Percentiles rank a stretch among this genome's conserved stretches.
phyloP scores from a whole-genome alignment of 2,113 vertebrate genomes.

The Picathartes gymnocephalus region DNA sequence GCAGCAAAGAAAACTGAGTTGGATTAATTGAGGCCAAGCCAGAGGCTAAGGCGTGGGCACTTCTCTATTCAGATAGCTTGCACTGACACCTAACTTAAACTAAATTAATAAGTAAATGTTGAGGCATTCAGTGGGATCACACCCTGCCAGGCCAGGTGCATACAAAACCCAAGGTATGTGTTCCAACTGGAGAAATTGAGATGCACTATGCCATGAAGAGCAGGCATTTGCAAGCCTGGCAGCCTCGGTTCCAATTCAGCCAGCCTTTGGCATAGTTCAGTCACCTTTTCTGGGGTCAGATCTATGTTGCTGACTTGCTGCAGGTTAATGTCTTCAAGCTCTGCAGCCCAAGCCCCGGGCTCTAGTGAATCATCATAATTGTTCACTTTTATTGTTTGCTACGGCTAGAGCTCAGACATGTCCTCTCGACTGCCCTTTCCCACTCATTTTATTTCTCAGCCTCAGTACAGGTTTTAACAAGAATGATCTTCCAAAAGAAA shows the following conservation, averaged over 20 bases:
- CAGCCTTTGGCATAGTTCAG: neutral
- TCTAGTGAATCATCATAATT: neutral
- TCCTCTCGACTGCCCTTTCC: neutral
- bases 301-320: neutral
- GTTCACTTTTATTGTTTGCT: neutral
- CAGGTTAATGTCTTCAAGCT: neutral
- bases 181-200: neutral
- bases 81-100: neutral
- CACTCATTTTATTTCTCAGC: neutral
- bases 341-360: neutral
- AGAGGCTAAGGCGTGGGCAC: neutral
- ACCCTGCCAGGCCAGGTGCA: neutral
- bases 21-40: neutral
- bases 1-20: neutral
- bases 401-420: neutral
- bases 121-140: neutral
- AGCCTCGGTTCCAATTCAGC: neutral
- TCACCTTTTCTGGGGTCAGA: neutral
- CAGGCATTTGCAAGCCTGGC: neutral
- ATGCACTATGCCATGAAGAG: neutral
- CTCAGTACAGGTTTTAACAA: neutral
- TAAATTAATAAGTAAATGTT: neutral
- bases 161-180: neutral
- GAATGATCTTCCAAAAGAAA: slow-evolving; percentile 12
- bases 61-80: neutral